Evolutionary conservation across 1,140 invertebrate genomes (phyloP), one percentile per base, ranked within the genome.

Genomic region (Apis cerana): DNA sequence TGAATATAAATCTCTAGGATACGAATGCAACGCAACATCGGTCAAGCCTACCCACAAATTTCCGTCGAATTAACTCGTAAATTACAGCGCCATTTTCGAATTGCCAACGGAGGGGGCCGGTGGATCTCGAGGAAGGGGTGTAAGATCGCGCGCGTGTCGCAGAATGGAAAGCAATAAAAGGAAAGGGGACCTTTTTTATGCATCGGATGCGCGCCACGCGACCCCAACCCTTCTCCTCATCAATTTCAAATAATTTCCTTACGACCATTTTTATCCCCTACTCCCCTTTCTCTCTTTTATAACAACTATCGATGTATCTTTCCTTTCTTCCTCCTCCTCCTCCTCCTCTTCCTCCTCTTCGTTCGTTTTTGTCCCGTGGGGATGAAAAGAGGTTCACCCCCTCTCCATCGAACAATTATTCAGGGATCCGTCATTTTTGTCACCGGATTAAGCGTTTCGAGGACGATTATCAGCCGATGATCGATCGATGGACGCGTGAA

Each of bases 191-290:
- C 43, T 85, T 89, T 82, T 90, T 89, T 75, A 79, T 85, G 82
- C 83, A 86, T 85, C 77, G 56, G 74, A 86, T 71, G 83, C 76
- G 70, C 83, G 90, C 67, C 90, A 92, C 90, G 89, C 88, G 90
- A 79, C 85, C 82, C 87, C 85, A 93, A 92, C 89, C 92, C 90
- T 91, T 93, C 87, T 69, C 67, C 89, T 92, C 92, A 92, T 93
- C 91, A 93, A 93, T 93, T 93, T 89, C 91, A 85, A 88, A 94
- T 93, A 90, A 92, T 92, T 92, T 85, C 82, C 80, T 69, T 79
- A 64, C 75, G 75, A 72, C 23, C 80, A 84, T 87, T 74, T 71
- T 50, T 68, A 27, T 27, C 1, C 27, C 27, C 27, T n/a, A 27
- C 2, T 2, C n/a, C 27, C 17, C 21, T 23, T 21, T 72, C 79